phyloP scores from a whole-genome alignment of 2,888 invertebrate genomes.

The Orthonevra nobilis region DNA sequence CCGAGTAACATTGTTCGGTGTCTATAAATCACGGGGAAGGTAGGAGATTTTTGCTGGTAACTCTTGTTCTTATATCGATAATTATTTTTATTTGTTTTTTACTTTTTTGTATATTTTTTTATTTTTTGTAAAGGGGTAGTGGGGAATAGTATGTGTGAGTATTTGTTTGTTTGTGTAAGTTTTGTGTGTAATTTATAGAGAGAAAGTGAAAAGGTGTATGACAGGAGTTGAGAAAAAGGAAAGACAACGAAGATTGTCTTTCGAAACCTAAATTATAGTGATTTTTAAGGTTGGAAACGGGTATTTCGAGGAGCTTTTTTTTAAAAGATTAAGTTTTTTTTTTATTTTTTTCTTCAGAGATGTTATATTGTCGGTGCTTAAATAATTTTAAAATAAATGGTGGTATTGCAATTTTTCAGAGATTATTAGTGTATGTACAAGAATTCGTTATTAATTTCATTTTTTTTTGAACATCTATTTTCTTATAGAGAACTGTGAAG shows the following conservation, averaged over 20 bases:
- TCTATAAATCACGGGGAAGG: constrained; percentile 75
- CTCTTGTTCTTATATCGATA: constrained; percentile 66
- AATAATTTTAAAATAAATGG: constrained; percentile 71
- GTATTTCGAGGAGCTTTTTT: constrained; percentile 29
- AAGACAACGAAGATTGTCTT: constrained; percentile 35
- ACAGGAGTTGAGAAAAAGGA: constrained; percentile 31
- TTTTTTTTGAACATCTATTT: constrained; percentile 7
- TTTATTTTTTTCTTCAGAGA: constrained; percentile 43
- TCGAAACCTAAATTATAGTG: constrained; percentile 33
- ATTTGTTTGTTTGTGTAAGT: constrained; percentile 43
- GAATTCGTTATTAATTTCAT: constrained; percentile 60
- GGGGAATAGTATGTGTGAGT: constrained; percentile 47
- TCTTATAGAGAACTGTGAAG: constrained; percentile 90
- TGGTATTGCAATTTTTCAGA: constrained; percentile 62
- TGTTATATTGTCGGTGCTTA: constrained; percentile 66
- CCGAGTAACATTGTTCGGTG: constrained; percentile 93
- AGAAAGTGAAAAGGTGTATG: constrained; percentile 45
- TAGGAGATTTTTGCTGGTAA: constrained; percentile 67
- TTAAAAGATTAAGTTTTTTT: background rate
- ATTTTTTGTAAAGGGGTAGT: constrained; percentile 40
- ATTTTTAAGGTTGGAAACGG: constrained; percentile 51
- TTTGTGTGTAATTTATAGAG: constrained; percentile 42
- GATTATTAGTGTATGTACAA: constrained; percentile 69
- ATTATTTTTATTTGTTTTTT: constrained; percentile 44
- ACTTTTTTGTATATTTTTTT: constrained; percentile 44